A percentile compares a stretch with the other conserved stretches of the same genome.
Evolutionary conservation across 2,113 vertebrate species (phyloP).

Genomic region (Myotis yumanensis): DNA sequence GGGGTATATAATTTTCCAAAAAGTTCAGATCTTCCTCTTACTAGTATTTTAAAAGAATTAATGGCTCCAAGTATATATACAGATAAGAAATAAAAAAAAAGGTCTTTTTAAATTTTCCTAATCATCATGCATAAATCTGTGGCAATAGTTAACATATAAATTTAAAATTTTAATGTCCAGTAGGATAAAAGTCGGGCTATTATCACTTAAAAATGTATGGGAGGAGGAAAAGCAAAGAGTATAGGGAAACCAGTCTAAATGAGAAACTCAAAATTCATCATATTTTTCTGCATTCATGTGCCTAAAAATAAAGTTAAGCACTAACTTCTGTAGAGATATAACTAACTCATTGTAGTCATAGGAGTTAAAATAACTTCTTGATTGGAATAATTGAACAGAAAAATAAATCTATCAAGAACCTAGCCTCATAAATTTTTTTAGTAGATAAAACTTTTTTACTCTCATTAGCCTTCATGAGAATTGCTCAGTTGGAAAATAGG

Average conservation of each 20-base stretch:
- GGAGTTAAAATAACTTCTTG: background rate
- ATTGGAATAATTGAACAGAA: background rate
- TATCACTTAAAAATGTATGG: background rate
- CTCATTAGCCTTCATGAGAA: background rate
- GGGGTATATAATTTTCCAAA: background rate
- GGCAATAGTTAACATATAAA: background rate
- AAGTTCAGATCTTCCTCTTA: background rate
- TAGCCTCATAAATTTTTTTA: background rate
- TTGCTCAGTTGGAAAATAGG: background rate
- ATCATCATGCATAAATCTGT: background rate
- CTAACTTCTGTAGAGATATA: background rate
- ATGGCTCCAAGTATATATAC: background rate
- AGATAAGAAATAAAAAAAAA: background rate
- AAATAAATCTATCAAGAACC: background rate
- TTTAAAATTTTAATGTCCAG: background rate
- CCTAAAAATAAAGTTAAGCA: constrained; percentile 7
- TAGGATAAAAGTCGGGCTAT: background rate
- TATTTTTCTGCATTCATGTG: background rate
- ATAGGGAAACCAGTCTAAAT: background rate
- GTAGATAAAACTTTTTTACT: background rate
- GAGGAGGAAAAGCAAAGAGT: too few species aligned
- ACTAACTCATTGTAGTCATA: background rate
- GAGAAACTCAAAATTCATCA: background rate
- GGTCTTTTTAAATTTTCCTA: background rate
- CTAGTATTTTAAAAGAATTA: background rate